These are phyloP conservation scores for Marmota flaviventris DNA, from an alignment of 2,113 vertebrate genomes.

Conservation along the genomic window DNA sequence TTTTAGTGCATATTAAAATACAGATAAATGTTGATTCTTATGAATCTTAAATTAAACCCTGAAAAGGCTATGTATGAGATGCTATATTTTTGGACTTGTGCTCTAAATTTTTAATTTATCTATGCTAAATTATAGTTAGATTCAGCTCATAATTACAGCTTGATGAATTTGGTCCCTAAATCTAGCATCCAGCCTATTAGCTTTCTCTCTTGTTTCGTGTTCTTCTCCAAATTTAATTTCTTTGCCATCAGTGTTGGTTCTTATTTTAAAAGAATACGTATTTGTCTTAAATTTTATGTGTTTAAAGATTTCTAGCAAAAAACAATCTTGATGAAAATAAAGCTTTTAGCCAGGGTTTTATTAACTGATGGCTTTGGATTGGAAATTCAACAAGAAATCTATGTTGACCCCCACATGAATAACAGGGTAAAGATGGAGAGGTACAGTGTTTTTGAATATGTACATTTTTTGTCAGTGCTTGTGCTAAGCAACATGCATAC, in stretches of 20 bases:
- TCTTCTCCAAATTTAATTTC: slow-evolving; percentile 39
- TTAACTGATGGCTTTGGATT: neutral
- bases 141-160: neutral
- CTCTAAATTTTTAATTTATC: slow-evolving; percentile 8
- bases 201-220: slow-evolving; percentile 20
- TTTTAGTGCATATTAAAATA: neutral
- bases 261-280: neutral
- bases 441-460: neutral
- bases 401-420: neutral
- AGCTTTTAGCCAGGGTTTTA: neutral
- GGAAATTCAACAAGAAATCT: neutral
- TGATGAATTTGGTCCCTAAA: neutral
- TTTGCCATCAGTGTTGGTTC: neutral
- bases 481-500: neutral
- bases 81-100: neutral
- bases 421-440: neutral
- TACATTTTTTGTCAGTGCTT: neutral
- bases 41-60: slow-evolving; percentile 23
- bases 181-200: neutral
- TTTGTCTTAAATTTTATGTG: neutral
- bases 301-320: neutral
- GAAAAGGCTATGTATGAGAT: neutral
- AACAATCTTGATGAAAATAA: neutral
- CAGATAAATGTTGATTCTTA: neutral
- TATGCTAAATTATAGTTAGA: slow-evolving; percentile 17